A percentile compares a stretch with the other conserved stretches of the same genome.
phyloP scores from a whole-genome alignment of 1,140 invertebrate genomes.

The Ceratina calcarata region DNA sequence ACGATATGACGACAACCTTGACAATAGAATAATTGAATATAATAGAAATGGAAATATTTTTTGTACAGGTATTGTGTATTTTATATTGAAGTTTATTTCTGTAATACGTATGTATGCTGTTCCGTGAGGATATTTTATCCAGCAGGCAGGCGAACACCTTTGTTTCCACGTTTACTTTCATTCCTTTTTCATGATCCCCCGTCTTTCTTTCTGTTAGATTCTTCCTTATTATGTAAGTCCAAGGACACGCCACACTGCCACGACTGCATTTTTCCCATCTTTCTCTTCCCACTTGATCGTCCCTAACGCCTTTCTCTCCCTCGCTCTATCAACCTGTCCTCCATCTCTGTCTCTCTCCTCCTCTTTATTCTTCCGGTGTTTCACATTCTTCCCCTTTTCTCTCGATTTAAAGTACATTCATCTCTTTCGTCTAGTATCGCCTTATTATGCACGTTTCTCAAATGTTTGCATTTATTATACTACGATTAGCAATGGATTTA shows the following conservation, averaged over 20 bases:
- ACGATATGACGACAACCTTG: too few species aligned
- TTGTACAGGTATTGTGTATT: too few species aligned
- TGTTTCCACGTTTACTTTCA: constrained; percentile 17
- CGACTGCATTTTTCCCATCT: not conserved
- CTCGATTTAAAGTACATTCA: not conserved
- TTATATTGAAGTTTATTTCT: too few species aligned
- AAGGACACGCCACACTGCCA: constrained; percentile 53
- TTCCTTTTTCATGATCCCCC: constrained; percentile 38
- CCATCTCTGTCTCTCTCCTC: constrained; percentile 18
- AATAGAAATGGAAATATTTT: too few species aligned
- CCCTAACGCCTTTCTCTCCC: constrained; percentile 13
- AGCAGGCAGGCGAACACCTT: not conserved
- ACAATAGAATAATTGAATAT: too few species aligned
- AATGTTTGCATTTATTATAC: not conserved
- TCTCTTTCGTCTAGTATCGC: constrained; percentile 25
- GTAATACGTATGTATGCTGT: too few species aligned
- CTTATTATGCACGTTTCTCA: constrained; percentile 12
- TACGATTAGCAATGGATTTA: not conserved
- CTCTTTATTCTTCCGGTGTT: constrained; percentile 12
- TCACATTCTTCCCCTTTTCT: constrained; percentile 5
- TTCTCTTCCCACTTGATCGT: not conserved
- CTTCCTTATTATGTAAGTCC: constrained; percentile 68
- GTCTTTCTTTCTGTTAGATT: constrained; percentile 44
- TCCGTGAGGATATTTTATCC: constrained; percentile 35
- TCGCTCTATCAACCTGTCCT: constrained; percentile 18